Evolutionary conservation across 2,888 invertebrate genomes (phyloP), one percentile per base, ranked within the genome.

Genomic region (Notodonta ziczac): DNA sequence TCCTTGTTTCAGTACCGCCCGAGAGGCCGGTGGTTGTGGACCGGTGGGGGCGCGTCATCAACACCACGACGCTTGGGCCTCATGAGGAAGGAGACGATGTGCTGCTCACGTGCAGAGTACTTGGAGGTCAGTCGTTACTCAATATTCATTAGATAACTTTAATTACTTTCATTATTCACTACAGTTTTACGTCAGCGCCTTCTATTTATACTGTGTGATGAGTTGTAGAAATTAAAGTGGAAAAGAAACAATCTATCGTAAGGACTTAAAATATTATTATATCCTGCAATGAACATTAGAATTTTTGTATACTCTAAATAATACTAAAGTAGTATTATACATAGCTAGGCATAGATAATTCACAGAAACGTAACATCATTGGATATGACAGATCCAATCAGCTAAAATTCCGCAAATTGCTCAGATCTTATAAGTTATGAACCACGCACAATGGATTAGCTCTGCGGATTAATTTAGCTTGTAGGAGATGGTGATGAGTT

Each of bases 81-180:
- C 97, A 97, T 86, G 96, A 97, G 85, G 98, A 97, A 89, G 97
- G 97, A 4, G 97, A 97, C 78, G 97, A 97, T 81, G 96, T 98
- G 70, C 95, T 96, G 61, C 95, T 98, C 78, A 98, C 97, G 63
- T 98, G 98, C 89, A 95, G 97, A 72, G 97, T 98, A 56, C 96
- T 97, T 69, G 98, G 98, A 78, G 98, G 98, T 96, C 94, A 96
- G 94, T 63, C 9, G 9, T 5, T 35, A 14, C 2, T 9, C 14
- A 14, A 16, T 24, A 24, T 44, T 56, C 12, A 56, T 16, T 14
- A 58, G 42, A 24, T 24, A 24, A 24, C 24, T 24, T 2, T 1
- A 24, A 24, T 24, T 24, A 24, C 24, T 24, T 24, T 24, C 24
- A 24, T 24, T 24, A 24, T 24, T 24, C 24, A 24, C 24, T 24